These are phyloP conservation scores for Sinocyclocheilus rhinocerous DNA, from an alignment of 2,113 vertebrate species.

Conservation along the genomic window DNA sequence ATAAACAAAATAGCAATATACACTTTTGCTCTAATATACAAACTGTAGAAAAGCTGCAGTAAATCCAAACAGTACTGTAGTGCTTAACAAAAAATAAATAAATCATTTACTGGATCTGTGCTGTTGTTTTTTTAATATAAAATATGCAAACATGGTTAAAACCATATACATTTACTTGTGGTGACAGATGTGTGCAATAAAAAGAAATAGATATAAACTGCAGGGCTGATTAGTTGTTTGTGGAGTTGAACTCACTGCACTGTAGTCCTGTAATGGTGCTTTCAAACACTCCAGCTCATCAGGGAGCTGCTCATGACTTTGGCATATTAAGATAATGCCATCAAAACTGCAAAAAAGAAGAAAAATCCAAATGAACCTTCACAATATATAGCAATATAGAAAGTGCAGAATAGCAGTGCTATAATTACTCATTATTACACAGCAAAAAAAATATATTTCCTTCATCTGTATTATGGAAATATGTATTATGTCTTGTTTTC, in stretches of 20 bases:
- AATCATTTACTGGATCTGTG: background rate
- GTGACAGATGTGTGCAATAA: too few species aligned
- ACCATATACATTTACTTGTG: background rate
- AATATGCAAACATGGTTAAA: background rate
- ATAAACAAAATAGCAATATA: background rate
- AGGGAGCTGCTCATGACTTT: slow-evolving; percentile 68
- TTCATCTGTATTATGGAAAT: too few species aligned
- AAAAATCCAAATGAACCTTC: background rate
- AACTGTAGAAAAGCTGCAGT: background rate
- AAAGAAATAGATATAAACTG: background rate
- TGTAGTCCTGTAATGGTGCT: slow-evolving; percentile 73
- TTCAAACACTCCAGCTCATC: slow-evolving; percentile 69
- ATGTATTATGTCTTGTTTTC: too few species aligned
- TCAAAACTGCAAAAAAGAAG: slow-evolving; percentile 68
- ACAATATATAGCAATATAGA: background rate
- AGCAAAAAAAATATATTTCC: too few species aligned
- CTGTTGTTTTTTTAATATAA: background rate
- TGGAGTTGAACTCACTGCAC: slow-evolving; percentile 65
- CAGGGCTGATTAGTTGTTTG: background rate
- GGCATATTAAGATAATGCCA: slow-evolving; percentile 76
- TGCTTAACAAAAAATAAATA: background rate
- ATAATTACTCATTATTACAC: too few species aligned
- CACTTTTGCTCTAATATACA: background rate
- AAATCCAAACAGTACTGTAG: background rate
- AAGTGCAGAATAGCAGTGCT: background rate